Evolutionary conservation across 1,140 invertebrate species (phyloP).

Genomic region (Trialeurodes vaporariorum): DNA sequence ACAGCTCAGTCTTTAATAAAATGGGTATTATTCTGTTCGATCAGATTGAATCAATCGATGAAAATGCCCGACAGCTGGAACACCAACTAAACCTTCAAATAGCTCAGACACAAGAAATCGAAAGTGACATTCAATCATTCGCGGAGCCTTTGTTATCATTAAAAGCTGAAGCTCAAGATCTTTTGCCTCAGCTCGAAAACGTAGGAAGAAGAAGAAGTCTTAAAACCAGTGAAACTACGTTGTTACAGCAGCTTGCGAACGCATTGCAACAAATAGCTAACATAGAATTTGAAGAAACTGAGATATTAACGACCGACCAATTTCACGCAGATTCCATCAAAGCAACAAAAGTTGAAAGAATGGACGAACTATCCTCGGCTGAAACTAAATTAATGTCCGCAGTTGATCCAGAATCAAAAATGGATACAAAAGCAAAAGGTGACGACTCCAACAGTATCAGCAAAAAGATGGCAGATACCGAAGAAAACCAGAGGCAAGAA

Average conservation of each 20-base stretch:
- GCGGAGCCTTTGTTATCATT: neutral
- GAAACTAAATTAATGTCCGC: slow-evolving; percentile 13
- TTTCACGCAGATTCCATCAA: neutral
- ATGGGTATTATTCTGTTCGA: slow-evolving; percentile 1
- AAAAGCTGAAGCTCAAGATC: neutral
- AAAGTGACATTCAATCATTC: neutral
- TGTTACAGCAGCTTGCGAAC: neutral
- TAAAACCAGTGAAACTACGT: neutral
- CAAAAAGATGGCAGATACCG: neutral
- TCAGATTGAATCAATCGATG: slow-evolving; percentile 5
- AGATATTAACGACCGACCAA: neutral
- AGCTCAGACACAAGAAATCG: neutral
- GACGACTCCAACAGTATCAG: neutral
- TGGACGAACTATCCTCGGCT: slow-evolving; percentile 10
- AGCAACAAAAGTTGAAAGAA: neutral
- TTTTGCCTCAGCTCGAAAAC: neutral
- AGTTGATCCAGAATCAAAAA: slow-evolving; percentile 11
- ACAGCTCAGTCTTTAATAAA: slow-evolving; percentile 5
- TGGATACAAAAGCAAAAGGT: neutral
- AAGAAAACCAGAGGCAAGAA: slow-evolving; percentile 17
- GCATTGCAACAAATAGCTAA: neutral
- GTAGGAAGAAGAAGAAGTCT: neutral
- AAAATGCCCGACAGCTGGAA: neutral
- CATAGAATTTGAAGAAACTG: neutral
- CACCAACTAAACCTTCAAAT: neutral